A percentile compares a stretch with the other conserved stretches of the same genome.
Conservation (phyloP, 2,888 invertebrate species). For the Notocelia uddmanniana region DNA sequence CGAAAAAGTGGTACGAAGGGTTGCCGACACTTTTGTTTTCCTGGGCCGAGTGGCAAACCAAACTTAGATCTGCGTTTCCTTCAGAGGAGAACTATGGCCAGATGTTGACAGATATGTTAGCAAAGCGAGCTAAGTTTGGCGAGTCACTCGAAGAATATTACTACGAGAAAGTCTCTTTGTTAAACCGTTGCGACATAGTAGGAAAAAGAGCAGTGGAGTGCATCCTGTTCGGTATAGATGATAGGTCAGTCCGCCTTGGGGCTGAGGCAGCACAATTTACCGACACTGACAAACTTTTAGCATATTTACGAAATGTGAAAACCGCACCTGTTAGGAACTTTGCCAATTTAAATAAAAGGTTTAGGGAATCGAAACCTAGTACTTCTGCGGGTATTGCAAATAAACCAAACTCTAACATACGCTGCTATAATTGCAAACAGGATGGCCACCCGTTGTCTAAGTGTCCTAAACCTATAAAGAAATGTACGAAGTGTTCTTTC, state of each 20-base stretch:
- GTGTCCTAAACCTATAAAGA: slow-evolving; percentile 34
- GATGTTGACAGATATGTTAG: slow-evolving; percentile 45
- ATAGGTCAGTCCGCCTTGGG: slow-evolving; percentile 44
- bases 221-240: slow-evolving; percentile 44
- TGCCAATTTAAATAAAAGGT: slow-evolving; percentile 4
- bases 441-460: slow-evolving; percentile 40
- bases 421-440: slow-evolving; percentile 42
- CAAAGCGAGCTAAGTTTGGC: slow-evolving; percentile 26
- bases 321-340: background rate
- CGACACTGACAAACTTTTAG: slow-evolving; percentile 46
- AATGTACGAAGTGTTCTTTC: slow-evolving; percentile 13
- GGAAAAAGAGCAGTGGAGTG: slow-evolving; percentile 47
- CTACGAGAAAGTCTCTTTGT: slow-evolving; percentile 45
- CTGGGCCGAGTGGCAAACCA: slow-evolving; percentile 13
- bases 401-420: background rate
- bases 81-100: slow-evolving; percentile 47
- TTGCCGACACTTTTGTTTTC: background rate
- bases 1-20: background rate
- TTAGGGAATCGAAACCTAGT: background rate
- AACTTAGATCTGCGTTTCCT: slow-evolving; percentile 44
- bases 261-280: slow-evolving; percentile 47
- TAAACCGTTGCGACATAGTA: slow-evolving; percentile 47
- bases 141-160: slow-evolving; percentile 47
- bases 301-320: slow-evolving; percentile 43
- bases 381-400: no score